Evolutionary conservation across 2,797 vertebrate genomes (phyloP), one percentile per base, ranked within the genome.

Genomic region (Melanotaenia trifasciata): DNA sequence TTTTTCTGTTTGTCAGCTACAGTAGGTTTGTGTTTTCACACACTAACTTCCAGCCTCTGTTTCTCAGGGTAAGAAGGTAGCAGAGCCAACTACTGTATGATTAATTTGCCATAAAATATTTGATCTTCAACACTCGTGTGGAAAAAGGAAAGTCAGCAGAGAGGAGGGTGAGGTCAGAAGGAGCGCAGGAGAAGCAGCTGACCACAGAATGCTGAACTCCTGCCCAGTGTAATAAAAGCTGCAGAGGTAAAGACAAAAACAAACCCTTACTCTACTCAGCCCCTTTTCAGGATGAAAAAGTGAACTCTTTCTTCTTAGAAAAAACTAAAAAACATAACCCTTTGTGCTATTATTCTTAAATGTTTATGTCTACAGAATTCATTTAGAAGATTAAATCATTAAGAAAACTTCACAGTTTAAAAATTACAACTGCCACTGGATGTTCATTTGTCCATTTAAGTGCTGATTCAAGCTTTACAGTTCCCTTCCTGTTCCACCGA

Each of bases 211-310:
- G 70, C 33, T 67, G 51, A 84, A 33, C 54, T 22, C 10, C 59
- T 64, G 84, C 76, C 72, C 11, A 0, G 65, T 22, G 57, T 56
- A 81, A 79, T 80, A 85, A 80, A 84, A 84, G 68, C 69, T 9
- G 36, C 28, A 54, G 28, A 74, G 73, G 64, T 72, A 61, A 76
- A 72, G 73, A 84, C 36, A 73, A 73, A 35, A 75, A 65, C 33
- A 61, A 38, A 7, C 43, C 18, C 4, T 54, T 14, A 20, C n/a
- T 22, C 50, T 4, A 24, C 50, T 51, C 50, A 4, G 50, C 10
- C n/a, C 22, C 8, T 20, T 22, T 51, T 9, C 50, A 24, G 53
- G 24, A 54, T 14, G 11, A 12, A 54, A 54, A 28, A 14, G 12
- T 24, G 18, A 45, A 45, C 18, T 5, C 8, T 28, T 2, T 28